phyloP scores from a whole-genome alignment of 2,797 vertebrate genomes.

The Odontamblyopus rebecca region DNA sequence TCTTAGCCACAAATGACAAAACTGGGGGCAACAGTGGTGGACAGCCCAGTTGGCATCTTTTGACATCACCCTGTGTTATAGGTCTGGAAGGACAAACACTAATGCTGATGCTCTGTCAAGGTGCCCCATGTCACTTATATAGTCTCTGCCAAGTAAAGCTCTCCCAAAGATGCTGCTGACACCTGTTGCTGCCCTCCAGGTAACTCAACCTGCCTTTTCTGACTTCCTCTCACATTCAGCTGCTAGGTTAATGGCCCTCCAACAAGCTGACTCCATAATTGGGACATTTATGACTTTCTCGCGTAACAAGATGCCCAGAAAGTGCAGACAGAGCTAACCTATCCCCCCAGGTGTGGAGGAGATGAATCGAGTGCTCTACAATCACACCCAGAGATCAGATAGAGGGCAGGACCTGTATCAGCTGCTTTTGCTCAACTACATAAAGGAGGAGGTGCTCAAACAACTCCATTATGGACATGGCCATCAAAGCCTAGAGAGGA shows the following conservation, averaged over 20 bases:
- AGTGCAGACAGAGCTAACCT: background rate
- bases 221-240: background rate
- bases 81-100: background rate
- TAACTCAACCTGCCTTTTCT: background rate
- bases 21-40: too few species aligned
- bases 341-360: background rate
- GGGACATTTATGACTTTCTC: background rate
- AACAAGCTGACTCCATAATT: background rate
- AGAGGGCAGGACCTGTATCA: background rate
- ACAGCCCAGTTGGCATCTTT: too few species aligned
- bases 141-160: background rate
- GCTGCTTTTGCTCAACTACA: background rate
- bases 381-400: background rate
- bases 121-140: background rate
- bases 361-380: background rate
- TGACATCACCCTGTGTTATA: background rate
- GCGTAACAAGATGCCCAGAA: background rate
- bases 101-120: background rate
- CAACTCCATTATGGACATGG: background rate
- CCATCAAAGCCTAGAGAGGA: background rate
- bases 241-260: background rate
- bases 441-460: background rate
- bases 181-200: background rate
- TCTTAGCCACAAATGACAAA: too few species aligned
- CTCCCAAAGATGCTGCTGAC: background rate